Conservation (phyloP, 64 coral and sea anemone species). For the Stichodactyla helianthus region DNA sequence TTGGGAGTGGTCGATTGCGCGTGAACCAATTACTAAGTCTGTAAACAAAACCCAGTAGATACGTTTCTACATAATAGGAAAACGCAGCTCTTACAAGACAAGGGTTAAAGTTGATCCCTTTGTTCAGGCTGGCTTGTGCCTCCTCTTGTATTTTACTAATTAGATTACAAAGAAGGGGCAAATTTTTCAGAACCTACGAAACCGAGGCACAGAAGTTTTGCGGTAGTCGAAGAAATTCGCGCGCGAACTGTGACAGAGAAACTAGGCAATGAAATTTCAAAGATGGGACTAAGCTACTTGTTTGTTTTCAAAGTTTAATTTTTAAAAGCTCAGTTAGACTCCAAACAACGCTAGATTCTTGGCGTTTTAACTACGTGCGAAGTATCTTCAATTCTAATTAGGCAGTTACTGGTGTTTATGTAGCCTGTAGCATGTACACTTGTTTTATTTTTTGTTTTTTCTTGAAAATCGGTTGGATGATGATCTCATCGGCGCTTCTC, state of each 20-base stretch:
- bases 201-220: neutral
- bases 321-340: conserved; percentile 68
- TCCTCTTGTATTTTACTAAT: conserved; percentile 17
- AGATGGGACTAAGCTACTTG: conserved; percentile 25
- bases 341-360: neutral
- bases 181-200: neutral
- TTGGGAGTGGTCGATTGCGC: conserved; percentile 51
- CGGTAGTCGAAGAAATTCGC: neutral
- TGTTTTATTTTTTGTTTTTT: neutral
- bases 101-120: conserved; percentile 30
- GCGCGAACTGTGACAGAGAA: conserved; percentile 5
- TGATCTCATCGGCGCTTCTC: neutral
- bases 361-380: conserved; percentile 5
- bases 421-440: neutral
- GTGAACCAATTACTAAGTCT: conserved; percentile 83
- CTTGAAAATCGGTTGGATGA: neutral
- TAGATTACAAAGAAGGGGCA: neutral
- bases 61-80: conserved; percentile 73
- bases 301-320: conserved; percentile 97
- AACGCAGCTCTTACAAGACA: conserved; percentile 73
- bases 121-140: conserved; percentile 27
- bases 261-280: conserved; percentile 38
- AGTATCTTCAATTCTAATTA: neutral
- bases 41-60: conserved; percentile 83
- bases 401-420: neutral